Conservation (phyloP, 2,113 vertebrate species). For the Passer montanus region DNA sequence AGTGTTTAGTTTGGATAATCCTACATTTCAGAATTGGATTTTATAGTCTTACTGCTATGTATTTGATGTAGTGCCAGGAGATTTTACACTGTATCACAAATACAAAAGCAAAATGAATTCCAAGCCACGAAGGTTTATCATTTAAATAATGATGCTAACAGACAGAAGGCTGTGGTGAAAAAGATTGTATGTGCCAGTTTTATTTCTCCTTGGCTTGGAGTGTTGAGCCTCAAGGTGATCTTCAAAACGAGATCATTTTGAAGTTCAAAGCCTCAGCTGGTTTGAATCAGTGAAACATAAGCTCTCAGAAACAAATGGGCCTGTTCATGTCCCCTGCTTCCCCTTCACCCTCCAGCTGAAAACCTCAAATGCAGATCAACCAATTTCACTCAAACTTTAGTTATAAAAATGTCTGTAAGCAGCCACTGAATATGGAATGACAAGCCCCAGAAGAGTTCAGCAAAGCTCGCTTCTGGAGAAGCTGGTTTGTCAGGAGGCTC, state of each 20-base stretch:
- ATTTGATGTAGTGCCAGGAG: constrained; percentile 32
- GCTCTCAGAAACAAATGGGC: neutral
- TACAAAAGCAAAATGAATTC: constrained; percentile 23
- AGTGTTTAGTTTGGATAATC: constrained; percentile 51
- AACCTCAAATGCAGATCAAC: neutral
- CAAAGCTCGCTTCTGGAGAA: neutral
- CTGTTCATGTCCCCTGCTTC: neutral
- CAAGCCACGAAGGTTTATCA: neutral
- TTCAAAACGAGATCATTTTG: neutral
- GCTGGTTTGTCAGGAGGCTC: neutral
- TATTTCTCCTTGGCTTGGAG: neutral
- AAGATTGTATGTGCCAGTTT: neutral
- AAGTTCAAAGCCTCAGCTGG: constrained; percentile 27
- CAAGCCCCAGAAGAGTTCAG: neutral
- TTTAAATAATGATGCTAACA: constrained; percentile 6
- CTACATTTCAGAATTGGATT: constrained; percentile 30
- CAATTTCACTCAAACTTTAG: neutral
- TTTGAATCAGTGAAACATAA: neutral
- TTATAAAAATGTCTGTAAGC: neutral
- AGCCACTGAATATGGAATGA: neutral
- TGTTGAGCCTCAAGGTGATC: constrained; percentile 25
- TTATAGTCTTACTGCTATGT: neutral
- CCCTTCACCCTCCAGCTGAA: neutral
- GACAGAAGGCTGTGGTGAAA: constrained; percentile 1
- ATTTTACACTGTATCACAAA: neutral